phyloP scores from a whole-genome alignment of 2,797 vertebrate species.

The Thaleichthys pacificus region DNA sequence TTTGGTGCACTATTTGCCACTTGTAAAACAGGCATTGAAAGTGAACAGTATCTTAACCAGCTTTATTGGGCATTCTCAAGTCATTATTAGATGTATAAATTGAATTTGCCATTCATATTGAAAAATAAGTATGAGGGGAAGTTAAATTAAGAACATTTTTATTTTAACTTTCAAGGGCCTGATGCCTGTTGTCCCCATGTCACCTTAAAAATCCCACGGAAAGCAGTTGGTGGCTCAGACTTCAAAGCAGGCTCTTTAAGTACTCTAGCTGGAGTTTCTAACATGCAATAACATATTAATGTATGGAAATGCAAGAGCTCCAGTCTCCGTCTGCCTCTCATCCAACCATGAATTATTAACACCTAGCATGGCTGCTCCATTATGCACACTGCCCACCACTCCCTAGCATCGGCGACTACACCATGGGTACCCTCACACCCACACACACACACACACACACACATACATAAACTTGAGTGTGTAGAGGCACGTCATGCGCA shows the following conservation, averaged over 20 bases:
- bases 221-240: not conserved
- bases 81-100: not conserved
- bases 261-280: conserved; percentile 17
- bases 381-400: conserved; percentile 50
- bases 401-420: not conserved
- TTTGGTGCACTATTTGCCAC: not conserved
- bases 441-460: conserved; percentile 50
- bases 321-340: conserved; percentile 53
- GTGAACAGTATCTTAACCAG: not conserved
- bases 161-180: not conserved
- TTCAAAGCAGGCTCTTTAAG: conserved; percentile 51
- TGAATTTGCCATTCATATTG: not conserved
- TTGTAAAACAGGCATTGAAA: not conserved
- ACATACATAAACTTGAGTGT: conserved; percentile 23
- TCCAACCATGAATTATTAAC: conserved; percentile 71
- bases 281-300: conserved; percentile 59
- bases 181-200: not conserved
- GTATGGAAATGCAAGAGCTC: conserved; percentile 62
- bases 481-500: not conserved
- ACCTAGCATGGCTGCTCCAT: conserved; percentile 62
- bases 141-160: not conserved
- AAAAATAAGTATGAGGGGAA: not conserved
- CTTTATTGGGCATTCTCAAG: not conserved
- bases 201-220: no score
- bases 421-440: not conserved